Conservation (phyloP, 2,797 vertebrate genomes). For the Acipenser transmontanus region DNA sequence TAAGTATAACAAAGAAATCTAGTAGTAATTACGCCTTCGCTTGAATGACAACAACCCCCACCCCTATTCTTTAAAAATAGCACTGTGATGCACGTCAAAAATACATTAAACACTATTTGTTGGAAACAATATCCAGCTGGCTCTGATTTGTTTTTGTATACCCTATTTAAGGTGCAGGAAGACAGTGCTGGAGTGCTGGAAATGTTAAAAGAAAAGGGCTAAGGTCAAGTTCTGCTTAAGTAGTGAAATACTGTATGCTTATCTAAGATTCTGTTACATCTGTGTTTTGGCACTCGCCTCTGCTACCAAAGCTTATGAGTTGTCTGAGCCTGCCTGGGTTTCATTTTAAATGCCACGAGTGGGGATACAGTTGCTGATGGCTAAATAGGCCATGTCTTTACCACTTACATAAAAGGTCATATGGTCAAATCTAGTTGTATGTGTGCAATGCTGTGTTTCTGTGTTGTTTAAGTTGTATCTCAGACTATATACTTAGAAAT, state of each 20-base stretch:
- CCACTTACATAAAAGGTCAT: slow-evolving; percentile 24
- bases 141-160: not conserved
- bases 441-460: slow-evolving; percentile 8
- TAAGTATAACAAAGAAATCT: too few relatives aligned
- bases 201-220: slow-evolving; percentile 21
- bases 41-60: too few relatives aligned
- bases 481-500: too few relatives aligned
- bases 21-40: too few relatives aligned
- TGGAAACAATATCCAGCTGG: not conserved
- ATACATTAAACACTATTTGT: too few relatives aligned
- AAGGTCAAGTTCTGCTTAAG: slow-evolving; percentile 39
- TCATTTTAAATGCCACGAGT: slow-evolving; percentile 17
- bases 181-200: not conserved
- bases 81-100: too few relatives aligned
- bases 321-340: slow-evolving; percentile 1
- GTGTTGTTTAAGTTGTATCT: not conserved
- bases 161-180: not conserved
- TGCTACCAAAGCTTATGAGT: slow-evolving; percentile 2
- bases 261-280: slow-evolving; percentile 23
- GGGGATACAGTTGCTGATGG: slow-evolving; percentile 21
- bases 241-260: slow-evolving; percentile 26
- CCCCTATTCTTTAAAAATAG: too few relatives aligned
- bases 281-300: slow-evolving; percentile 9
- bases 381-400: slow-evolving; percentile 1
- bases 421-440: slow-evolving; percentile 28